Evolutionary conservation across 2,888 invertebrate genomes (phyloP).

Genomic region (Oscheius sp.): DNA sequence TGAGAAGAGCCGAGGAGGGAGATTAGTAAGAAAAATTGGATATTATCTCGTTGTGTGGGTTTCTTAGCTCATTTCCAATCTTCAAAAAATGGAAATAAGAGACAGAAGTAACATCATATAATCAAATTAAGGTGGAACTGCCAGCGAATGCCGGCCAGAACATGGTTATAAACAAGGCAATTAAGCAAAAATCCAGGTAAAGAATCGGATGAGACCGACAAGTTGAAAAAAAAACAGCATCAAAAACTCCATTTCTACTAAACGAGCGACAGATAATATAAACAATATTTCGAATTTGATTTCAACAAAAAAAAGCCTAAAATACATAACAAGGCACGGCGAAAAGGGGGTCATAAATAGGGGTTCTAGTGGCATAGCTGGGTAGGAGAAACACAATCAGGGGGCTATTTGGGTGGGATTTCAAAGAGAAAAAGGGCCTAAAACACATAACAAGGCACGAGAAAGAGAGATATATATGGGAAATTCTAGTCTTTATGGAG

Average conservation of each 20-base stretch:
- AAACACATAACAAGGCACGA: conserved; percentile 17
- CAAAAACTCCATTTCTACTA: not conserved
- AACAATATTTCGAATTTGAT: not conserved
- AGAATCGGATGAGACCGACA: not conserved
- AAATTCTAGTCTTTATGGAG: conserved; percentile 36
- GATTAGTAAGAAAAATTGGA: no score
- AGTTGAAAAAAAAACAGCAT: not conserved
- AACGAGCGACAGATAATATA: not conserved
- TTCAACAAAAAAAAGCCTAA: conserved; percentile 1
- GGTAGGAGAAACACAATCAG: conserved; percentile 68
- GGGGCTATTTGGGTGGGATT: conserved; percentile 35
- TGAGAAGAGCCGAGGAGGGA: not conserved
- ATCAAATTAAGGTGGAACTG: not conserved
- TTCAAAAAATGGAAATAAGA: no score
- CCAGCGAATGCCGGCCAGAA: no score
- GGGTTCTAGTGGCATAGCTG: conserved; percentile 43
- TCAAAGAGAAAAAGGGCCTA: not conserved
- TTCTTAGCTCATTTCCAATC: no score
- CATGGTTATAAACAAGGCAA: not conserved
- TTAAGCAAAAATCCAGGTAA: conserved; percentile 15
- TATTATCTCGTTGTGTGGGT: no score
- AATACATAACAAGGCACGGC: conserved; percentile 13
- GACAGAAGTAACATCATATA: not conserved
- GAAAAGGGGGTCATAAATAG: not conserved
- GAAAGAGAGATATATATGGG: not conserved